Base-by-base conservation (phyloP, 35 echinoderm and acorn worm genomes). In the Diadema setosum region DNA sequence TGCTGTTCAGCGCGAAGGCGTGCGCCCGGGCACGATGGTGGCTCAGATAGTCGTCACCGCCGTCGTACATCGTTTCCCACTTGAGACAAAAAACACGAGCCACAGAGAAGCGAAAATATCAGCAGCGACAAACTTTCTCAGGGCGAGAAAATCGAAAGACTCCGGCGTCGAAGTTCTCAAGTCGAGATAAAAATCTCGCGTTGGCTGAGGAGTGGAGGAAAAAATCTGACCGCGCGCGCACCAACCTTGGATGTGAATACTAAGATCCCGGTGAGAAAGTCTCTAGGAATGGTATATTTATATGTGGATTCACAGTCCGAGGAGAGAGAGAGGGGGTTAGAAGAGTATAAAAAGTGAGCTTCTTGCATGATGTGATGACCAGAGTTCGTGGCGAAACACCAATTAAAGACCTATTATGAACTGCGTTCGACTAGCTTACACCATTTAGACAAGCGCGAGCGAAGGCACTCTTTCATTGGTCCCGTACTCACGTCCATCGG, bases 1-100 rank as follows among this genome's bases (percentile, higher is more conserved):
- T 99, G 49, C 96, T 91, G 63, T 99, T 99, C 14, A 99, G 86
- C 18, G 92, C 92, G 85, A 99, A 99, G 55, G 95, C 90, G 80
- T 96, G 94, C 36, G 94, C 95, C 74, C 96, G 85, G 65, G 96
- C 93, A 49, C 93, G 65, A 18, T 94, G 96, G 15, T 94, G 96
- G 65, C 92, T 93, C 32, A 99, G 75, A 65, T 95, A 91, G 84
- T 99, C 96, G 57, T 99, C 96, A 57, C 89, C 81, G 32, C 89
- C 93, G 57, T 99, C 94, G 76, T 96, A 96, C 94, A 96, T 96
- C 94, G 92, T 96, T n/a, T 86, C 85, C 89, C 58, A 58, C 36
- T 35, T 61, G 21, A 39, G n/a, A 78, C 69, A 69, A 95, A 85
- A 63, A 82, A 30, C 67, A 37, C 70, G 26, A 40, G 35, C n/a